Evolutionary conservation across 2,888 invertebrate species (phyloP).

Genomic region (Schizotus pectinicornis): DNA sequence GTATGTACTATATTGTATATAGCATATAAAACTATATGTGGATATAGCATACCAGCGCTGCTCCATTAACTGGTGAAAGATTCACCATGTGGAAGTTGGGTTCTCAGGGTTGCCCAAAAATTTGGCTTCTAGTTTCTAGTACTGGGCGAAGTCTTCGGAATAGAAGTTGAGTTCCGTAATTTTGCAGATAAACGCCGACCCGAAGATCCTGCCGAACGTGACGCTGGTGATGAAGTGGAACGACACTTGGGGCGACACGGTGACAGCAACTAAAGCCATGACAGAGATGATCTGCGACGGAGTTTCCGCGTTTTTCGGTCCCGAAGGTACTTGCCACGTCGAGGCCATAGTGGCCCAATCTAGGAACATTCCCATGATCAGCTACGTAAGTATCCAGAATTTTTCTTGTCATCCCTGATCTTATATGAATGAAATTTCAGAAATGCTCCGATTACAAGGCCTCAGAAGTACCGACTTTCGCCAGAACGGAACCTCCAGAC

Average conservation of each 20-base stretch:
- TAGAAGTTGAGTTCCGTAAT: conserved; percentile 21
- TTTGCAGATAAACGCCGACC: conserved; percentile 74
- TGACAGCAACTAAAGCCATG: conserved; percentile 80
- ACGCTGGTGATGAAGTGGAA: conserved; percentile 76
- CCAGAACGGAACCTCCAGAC: conserved; percentile 92
- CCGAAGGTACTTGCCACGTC: conserved; percentile 92
- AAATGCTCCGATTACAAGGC: conserved; percentile 94
- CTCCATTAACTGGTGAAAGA: too few relatives aligned
- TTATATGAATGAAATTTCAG: conserved; percentile 60
- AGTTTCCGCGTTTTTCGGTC: conserved; percentile 92
- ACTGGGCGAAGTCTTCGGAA: too few relatives aligned
- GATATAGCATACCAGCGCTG: too few relatives aligned
- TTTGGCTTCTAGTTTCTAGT: too few relatives aligned
- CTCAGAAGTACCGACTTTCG: conserved; percentile 87
- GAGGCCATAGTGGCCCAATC: conserved; percentile 94
- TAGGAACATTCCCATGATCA: conserved; percentile 95
- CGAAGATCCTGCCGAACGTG: conserved; percentile 75
- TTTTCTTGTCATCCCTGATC: conserved; percentile 1
- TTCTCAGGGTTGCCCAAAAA: too few relatives aligned
- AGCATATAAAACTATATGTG: too few relatives aligned
- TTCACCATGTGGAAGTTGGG: too few relatives aligned
- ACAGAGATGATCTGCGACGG: conserved; percentile 91
- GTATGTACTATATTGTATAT: too few relatives aligned
- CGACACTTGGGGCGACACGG: conserved; percentile 86
- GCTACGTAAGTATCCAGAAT: conserved; percentile 80